Base-by-base conservation (phyloP, 2,888 invertebrate genomes). In the Netelia virgata region DNA sequence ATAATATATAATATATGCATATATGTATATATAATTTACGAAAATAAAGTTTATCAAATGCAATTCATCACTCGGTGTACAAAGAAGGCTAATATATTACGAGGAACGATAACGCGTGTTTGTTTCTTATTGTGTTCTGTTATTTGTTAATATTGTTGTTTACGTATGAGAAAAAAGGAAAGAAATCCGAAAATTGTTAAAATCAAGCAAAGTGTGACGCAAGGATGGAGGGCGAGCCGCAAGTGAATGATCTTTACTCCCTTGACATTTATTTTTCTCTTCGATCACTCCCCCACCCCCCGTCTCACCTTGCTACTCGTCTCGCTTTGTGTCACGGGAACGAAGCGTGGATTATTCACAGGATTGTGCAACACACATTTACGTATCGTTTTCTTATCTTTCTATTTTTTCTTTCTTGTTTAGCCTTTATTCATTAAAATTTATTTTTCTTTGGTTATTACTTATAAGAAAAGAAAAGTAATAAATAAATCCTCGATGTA, bases 1-100 rank as follows among this genome's bases (percentile, higher is more conserved):
- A 66, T 59, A 68, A n/a, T 57, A 78, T 78, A 78, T 36, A 36
- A 16, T 63, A 61, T 77, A 47, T 70, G 9, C 53, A 23, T 53
- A 70, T 78, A 63, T 78, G 70, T 50, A 14, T 43, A 64, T 72
- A 79, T 83, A 64, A 83, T 41, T 70, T 83, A 79, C 59, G 84
- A 84, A 84, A 84, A 84, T 84, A 84, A 84, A 84, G 84, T 84
- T 81, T 81, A 84, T 84, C 84, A 81, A 84, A 84, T 77, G 76
- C 77, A 80, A 81, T 81, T 84, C 76, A 80, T 84, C 84, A 81
- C 76, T 76, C 80, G 77, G 80, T 81, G 84, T 81, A 76, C 57
- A 84, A 81, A 81, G 68, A 84, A 81, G 68, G 80, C 69, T 73
- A 84, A 80, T 73, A 81, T 36, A 57, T 69, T 69, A 76, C 41